Base-by-base conservation (phyloP, 2,888 invertebrate species). In the Cabera pusaria region DNA sequence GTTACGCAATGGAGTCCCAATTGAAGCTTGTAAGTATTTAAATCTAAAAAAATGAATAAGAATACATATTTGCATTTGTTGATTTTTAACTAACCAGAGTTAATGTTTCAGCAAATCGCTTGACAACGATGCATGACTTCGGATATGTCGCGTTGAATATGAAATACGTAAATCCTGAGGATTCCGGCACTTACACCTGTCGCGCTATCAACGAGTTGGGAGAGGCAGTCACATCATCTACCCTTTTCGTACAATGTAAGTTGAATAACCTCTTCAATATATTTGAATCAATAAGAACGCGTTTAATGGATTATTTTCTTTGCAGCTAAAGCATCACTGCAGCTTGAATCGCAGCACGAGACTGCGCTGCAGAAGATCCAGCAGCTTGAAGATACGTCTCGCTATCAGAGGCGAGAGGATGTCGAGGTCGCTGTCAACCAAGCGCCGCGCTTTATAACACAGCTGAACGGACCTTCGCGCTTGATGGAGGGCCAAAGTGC, bases 81-180 rank as follows among this genome's bases (percentile, higher is more conserved):
- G 14, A 14, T 14, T 14, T 14, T 14, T 14, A 4, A 3, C 2
- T 3, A 14, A 14, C 4, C 14, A 4, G 14, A 14, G 4, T 14
- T 14, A 14, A 3, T 34, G 21, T 37, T 76, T 38, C 52, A 94
- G 94, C 96, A n/a, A 97, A 97, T 71, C 95, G 97, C 43, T 91
- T 96, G 14, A 96, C 96, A 22, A 97, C 98, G 5, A 97, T 98
- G 94, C 97, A 98, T 72, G 99, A 99, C 76, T 98, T 99, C 74
- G 99, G 99, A 27, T 98, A 98, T 74, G 98, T 98, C 11, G 97
- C 98, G 19, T 89, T 97, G 7, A 97, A 97, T 63, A 95, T 97
- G 95, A 97, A 97, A 72, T 97, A 97, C 62, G 96, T 96, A 0
- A 96, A 96, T 69, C 97, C 98, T 9, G 97, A 97, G 80, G 99